These are phyloP conservation scores for Orcinus orca DNA, from an alignment of 2,113 vertebrate genomes.

Conservation along the genomic window DNA sequence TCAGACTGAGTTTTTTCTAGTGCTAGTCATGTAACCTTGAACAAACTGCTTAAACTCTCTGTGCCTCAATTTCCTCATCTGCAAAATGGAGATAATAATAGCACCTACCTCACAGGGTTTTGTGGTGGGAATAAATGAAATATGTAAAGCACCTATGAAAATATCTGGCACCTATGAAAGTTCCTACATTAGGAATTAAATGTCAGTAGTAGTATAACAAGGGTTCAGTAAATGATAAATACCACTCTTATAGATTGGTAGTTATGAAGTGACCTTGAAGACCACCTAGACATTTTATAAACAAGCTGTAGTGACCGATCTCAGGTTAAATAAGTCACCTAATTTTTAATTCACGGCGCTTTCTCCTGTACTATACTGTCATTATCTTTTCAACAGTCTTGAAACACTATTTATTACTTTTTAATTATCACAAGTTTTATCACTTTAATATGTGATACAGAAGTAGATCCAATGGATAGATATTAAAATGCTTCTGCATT, in stretches of 20 bases:
- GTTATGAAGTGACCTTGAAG: neutral
- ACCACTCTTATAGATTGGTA: neutral
- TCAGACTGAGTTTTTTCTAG: neutral
- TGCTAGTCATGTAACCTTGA: neutral
- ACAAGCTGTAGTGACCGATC: neutral
- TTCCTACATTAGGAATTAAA: neutral
- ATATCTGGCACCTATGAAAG: neutral
- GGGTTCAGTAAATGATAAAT: neutral
- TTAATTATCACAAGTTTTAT: neutral
- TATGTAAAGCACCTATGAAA: neutral
- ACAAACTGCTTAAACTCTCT: neutral
- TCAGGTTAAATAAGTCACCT: neutral
- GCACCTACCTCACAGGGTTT: neutral
- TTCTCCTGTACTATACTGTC: neutral
- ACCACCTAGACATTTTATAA: neutral
- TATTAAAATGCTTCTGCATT: neutral
- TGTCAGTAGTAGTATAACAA: neutral
- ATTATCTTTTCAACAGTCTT: neutral
- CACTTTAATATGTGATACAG: neutral
- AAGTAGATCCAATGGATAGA: neutral
- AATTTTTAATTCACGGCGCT: neutral
- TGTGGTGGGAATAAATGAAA: neutral
- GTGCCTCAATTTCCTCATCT: neutral
- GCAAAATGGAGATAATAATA: neutral
- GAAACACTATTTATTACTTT: neutral